Evolutionary conservation across 2,888 invertebrate genomes (phyloP).

Genomic region (Blastobasis adustella): DNA sequence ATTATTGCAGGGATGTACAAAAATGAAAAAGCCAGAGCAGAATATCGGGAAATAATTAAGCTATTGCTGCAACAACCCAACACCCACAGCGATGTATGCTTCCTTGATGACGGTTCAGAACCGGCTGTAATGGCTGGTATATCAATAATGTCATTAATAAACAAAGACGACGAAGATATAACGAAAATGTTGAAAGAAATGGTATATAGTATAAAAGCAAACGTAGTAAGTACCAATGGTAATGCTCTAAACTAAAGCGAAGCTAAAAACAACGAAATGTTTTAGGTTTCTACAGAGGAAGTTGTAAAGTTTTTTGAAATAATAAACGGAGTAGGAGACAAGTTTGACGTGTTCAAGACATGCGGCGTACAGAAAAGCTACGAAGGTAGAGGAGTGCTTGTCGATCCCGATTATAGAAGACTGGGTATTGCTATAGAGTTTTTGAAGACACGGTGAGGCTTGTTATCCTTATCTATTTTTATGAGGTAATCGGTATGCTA

Average conservation of each 20-base stretch:
- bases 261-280: slow-evolving; percentile 8
- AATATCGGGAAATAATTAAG: slow-evolving; percentile 14
- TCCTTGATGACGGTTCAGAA: slow-evolving; percentile 24
- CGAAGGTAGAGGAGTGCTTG: slow-evolving; percentile 22
- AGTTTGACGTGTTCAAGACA: slow-evolving; percentile 13
- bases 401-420: slow-evolving; percentile 23
- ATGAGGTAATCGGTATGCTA: too few species aligned
- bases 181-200: slow-evolving; percentile 1
- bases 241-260: background rate
- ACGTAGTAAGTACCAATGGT: too few species aligned
- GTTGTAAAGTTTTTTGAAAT: slow-evolving; percentile 22
- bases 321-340: slow-evolving; percentile 11
- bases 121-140: slow-evolving; percentile 27
- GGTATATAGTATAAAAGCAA: background rate
- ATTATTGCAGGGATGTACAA: slow-evolving; percentile 22
- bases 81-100: slow-evolving; percentile 26
- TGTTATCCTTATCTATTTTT: too few species aligned
- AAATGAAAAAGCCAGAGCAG: slow-evolving; percentile 23
- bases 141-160: slow-evolving; percentile 18
- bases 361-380: slow-evolving; percentile 12
- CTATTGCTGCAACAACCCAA: slow-evolving; percentile 10
- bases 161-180: slow-evolving; percentile 14
- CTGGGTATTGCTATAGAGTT: slow-evolving; percentile 24
- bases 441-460: slow-evolving; percentile 20
- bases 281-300: slow-evolving; percentile 24